Conservation (phyloP, 2,888 invertebrate species). For the Synanthedon formicaeformis region DNA sequence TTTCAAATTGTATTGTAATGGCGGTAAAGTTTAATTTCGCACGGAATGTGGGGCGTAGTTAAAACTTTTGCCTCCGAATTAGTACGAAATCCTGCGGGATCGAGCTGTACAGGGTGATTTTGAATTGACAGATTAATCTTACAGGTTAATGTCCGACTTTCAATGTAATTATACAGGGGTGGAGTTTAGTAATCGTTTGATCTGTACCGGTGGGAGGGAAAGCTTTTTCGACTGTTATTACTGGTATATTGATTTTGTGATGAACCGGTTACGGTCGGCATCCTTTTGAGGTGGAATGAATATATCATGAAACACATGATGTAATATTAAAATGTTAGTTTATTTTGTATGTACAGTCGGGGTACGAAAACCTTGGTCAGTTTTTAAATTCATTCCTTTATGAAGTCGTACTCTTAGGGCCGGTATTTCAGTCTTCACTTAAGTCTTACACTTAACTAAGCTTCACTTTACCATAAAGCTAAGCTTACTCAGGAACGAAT, state of each 20-base stretch:
- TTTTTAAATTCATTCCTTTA: too few species aligned
- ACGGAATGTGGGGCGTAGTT: not conserved
- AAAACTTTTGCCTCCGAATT: slow-evolving; percentile 4
- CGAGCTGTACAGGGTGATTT: slow-evolving; percentile 7
- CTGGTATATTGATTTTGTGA: not conserved
- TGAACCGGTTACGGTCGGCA: not conserved
- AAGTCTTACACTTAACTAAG: too few species aligned
- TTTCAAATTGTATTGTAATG: not conserved
- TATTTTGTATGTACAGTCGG: too few species aligned
- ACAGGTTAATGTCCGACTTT: not conserved
- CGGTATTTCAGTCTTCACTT: too few species aligned
- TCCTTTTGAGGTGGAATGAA: not conserved
- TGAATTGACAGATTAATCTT: slow-evolving; percentile 7
- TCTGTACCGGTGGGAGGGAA: not conserved
- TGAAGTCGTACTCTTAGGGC: too few species aligned
- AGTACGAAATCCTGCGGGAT: slow-evolving; percentile 19
- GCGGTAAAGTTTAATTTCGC: not conserved
- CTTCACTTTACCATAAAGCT: too few species aligned
- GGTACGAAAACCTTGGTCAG: not conserved
- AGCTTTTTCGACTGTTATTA: not conserved
- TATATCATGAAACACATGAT: not conserved
- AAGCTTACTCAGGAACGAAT: too few species aligned
- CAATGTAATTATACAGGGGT: not conserved
- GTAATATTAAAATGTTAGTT: too few species aligned
- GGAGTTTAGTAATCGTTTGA: not conserved